A percentile compares a stretch with the other conserved stretches of the same genome.
Conservation (phyloP, 2,888 invertebrate genomes). For the Ischnura elegans region DNA sequence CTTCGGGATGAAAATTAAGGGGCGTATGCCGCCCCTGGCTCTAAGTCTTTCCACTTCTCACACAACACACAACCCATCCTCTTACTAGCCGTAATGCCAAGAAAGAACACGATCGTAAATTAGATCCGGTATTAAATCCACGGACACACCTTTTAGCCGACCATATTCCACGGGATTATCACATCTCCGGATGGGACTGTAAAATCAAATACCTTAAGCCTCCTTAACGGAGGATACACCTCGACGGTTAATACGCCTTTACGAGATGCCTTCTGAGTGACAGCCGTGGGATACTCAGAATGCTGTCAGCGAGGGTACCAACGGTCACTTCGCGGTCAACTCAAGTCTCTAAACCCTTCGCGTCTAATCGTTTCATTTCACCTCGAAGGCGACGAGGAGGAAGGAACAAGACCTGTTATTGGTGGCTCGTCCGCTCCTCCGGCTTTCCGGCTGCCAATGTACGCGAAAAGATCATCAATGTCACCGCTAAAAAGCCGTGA, state of each 20-base stretch:
- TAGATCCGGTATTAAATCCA: not conserved
- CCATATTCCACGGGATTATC: constrained; percentile 3
- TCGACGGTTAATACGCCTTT: not conserved
- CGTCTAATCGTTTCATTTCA: not conserved
- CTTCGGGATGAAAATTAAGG: not conserved
- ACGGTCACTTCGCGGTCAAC: not conserved
- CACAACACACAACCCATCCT: not conserved
- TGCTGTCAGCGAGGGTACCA: not conserved
- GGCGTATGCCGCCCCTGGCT: not conserved
- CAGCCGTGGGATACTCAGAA: not conserved
- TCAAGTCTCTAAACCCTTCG: not conserved
- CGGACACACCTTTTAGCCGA: not conserved
- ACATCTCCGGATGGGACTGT: not conserved
- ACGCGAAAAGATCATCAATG: too few relatives aligned
- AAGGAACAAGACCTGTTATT: too few relatives aligned
- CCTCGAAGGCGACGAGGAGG: not conserved
- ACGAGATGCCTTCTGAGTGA: not conserved
- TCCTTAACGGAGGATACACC: not conserved
- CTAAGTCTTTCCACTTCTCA: not conserved
- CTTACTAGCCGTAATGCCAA: not conserved
- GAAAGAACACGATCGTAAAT: not conserved
- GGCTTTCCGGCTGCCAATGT: too few relatives aligned
- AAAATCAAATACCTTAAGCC: not conserved
- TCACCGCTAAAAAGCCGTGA: not conserved
- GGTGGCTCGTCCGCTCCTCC: too few relatives aligned